A percentile compares a stretch with the other conserved stretches of the same genome.
These are phyloP conservation scores for Apodemia zela DNA, from an alignment of 2,888 invertebrate genomes.

Conservation along the genomic window DNA sequence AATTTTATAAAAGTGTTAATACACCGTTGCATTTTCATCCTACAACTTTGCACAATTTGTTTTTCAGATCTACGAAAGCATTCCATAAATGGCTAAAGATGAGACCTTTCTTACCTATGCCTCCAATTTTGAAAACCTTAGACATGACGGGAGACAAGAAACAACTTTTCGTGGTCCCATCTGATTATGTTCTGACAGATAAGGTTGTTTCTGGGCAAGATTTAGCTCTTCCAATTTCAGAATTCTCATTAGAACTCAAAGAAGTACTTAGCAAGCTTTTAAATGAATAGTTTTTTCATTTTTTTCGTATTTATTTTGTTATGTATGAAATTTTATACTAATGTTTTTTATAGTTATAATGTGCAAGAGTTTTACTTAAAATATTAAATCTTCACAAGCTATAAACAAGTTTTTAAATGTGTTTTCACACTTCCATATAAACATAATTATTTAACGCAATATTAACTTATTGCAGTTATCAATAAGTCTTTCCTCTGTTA, in stretches of 20 bases:
- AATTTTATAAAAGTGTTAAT: too few species aligned
- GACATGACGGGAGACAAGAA: constrained; percentile 51
- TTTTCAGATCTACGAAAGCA: constrained; percentile 61
- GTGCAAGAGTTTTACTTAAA: too few species aligned
- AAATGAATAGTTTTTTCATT: constrained; percentile 40
- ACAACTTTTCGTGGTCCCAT: constrained; percentile 58
- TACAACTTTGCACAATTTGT: constrained; percentile 23
- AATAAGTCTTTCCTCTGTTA: too few species aligned
- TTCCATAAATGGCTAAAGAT: constrained; percentile 58
- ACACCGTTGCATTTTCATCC: neutral
- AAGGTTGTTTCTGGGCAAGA: constrained; percentile 46
- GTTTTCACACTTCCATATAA: too few species aligned
- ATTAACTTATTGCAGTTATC: too few species aligned
- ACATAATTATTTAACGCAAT: too few species aligned
- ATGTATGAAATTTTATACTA: neutral
- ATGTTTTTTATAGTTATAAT: neutral
- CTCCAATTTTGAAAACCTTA: constrained; percentile 46
- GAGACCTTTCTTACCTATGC: constrained; percentile 57
- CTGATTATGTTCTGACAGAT: constrained; percentile 55
- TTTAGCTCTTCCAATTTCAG: constrained; percentile 61
- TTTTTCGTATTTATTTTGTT: neutral
- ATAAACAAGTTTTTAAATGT: too few species aligned
- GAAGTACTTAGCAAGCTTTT: constrained; percentile 63
- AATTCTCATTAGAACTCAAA: constrained; percentile 62
- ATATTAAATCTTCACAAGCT: too few species aligned